Conservation (phyloP, 2,797 vertebrate species). For the Enoplosus armatus region DNA sequence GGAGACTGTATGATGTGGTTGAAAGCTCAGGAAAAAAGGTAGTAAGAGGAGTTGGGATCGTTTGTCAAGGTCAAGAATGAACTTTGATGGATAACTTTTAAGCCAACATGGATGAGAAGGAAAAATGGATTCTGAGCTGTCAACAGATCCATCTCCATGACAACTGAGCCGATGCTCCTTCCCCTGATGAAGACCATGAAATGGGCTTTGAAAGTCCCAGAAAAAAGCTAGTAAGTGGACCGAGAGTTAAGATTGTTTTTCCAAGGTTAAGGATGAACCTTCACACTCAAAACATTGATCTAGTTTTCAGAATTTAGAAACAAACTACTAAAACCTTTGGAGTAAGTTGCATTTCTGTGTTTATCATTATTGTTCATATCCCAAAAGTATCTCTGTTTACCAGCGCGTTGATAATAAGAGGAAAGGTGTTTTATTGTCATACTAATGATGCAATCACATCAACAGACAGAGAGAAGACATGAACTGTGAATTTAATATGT, state of each 20-base stretch:
- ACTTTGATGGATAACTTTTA: not conserved
- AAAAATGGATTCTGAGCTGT: not conserved
- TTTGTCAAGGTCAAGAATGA: not conserved
- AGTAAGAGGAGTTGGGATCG: not conserved
- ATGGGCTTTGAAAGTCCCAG: not conserved
- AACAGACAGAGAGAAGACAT: not conserved
- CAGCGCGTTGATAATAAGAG: not conserved
- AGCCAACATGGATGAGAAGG: not conserved
- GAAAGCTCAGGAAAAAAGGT: not conserved
- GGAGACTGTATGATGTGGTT: not conserved
- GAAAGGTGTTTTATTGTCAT: not conserved
- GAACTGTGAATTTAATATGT: not conserved
- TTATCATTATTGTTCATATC: not conserved
- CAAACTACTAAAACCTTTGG: not conserved
- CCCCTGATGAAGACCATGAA: not conserved
- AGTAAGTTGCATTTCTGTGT: not conserved
- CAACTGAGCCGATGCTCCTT: not conserved
- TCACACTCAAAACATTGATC: not conserved
- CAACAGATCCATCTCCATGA: too few relatives aligned
- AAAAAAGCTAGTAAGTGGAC: too few relatives aligned
- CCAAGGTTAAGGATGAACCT: not conserved
- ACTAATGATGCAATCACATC: not conserved
- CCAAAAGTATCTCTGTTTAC: not conserved
- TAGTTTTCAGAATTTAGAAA: not conserved
- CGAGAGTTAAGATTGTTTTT: not conserved